Base-by-base conservation (phyloP, 1,140 invertebrate species). In the Drosophila virilis region DNA sequence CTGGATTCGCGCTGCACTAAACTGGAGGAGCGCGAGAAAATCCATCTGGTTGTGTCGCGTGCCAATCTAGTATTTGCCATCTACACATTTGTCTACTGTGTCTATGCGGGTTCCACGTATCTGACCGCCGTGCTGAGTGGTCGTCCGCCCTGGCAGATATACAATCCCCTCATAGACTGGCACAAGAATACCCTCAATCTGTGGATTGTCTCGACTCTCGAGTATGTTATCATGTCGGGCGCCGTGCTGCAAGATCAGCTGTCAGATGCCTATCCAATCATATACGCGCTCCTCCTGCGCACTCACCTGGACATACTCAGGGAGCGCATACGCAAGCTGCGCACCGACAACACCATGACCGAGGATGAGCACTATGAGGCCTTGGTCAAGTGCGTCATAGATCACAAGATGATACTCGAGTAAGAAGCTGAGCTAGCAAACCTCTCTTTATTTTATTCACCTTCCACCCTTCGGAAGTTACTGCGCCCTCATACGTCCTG, bases 31-130 rank as follows among this genome's bases (percentile, higher is more conserved):
- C 79, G 79, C 0, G 43, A 74, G 38, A 88, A 83, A 13, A 80
- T 88, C 3, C 79, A 88, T 33, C 22, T 8, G 1, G 58, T 79
- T 13, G 83, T 86, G 45, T 83, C 83, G 0, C 76, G 72, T 15
- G 40, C 42, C 46, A 86, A 86, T 67, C 76, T 82, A 0, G 76
- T 65, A 0, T 88, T 86, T 8, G 73, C 88, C 4, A 83, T 88
- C 17, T 88, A 74, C n/a, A 83, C 83, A 5, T 61, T 83, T 22
- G 77, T 88, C 13, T 88, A 88, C 45, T 88, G 83, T 17, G 58
- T 57, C 13, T 86, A 74, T 13, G 78, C 78, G 13, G 79, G 78
- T 1, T 88, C 83, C 22, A 86, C 83, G 7, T 86, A 68, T 15
- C 46, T 86, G 0, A 88, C 75, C 37, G 79, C 68, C 2, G 78